A percentile compares a stretch with the other conserved stretches of the same genome.
Evolutionary conservation across 2,888 invertebrate species (phyloP).

Genomic region (Tanypteryx hageni): DNA sequence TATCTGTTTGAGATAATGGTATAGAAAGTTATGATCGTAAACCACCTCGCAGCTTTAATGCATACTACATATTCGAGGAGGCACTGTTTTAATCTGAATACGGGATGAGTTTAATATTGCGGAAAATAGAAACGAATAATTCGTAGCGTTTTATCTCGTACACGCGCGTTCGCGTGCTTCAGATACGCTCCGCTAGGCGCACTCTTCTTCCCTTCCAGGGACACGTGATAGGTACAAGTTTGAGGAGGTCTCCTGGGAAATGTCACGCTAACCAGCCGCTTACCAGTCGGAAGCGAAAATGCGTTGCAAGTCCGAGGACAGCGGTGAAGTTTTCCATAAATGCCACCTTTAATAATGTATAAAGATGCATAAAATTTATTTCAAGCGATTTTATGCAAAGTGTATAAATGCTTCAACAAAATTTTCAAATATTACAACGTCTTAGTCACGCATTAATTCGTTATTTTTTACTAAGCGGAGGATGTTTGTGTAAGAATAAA

Average conservation of each 20-base stretch:
- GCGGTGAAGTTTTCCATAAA: too few relatives aligned
- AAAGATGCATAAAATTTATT: too few relatives aligned
- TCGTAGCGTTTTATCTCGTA: background rate
- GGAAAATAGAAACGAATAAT: background rate
- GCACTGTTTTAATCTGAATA: background rate
- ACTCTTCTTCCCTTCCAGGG: background rate
- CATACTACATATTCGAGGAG: background rate
- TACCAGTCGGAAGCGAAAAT: background rate
- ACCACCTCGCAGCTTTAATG: background rate
- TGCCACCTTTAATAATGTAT: too few relatives aligned
- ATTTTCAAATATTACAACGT: too few relatives aligned
- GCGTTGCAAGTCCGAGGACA: too few relatives aligned
- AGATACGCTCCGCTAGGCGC: background rate
- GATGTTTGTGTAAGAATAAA: too few relatives aligned
- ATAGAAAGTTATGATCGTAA: background rate
- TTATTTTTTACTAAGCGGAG: too few relatives aligned
- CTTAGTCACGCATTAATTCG: too few relatives aligned
- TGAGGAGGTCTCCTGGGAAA: background rate
- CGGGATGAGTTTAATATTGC: slow-evolving; percentile 2
- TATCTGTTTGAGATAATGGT: too few relatives aligned
- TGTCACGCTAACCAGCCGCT: background rate
- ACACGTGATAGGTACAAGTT: background rate
- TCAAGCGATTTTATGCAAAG: too few relatives aligned
- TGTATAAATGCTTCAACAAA: too few relatives aligned
- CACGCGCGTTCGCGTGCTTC: slow-evolving; percentile 3